phyloP scores from a whole-genome alignment of 2,113 vertebrate species.

The Cacatua alba region DNA sequence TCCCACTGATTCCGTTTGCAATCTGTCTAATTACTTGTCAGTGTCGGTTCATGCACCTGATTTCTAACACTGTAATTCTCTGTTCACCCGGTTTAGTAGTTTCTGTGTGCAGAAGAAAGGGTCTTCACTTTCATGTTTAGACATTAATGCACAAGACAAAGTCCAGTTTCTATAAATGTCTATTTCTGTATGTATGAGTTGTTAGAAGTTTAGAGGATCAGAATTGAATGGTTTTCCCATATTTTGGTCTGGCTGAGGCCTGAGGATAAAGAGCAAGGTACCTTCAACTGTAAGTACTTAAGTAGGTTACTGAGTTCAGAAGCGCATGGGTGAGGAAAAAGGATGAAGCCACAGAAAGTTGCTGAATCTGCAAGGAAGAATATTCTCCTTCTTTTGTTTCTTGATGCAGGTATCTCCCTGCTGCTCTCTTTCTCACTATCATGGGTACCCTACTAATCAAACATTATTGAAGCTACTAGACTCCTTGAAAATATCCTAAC shows the following conservation, averaged over 20 bases:
- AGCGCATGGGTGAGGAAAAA: not conserved
- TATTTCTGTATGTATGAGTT: not conserved
- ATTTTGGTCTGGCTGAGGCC: not conserved
- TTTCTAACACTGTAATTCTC: not conserved
- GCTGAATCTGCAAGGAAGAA: not conserved
- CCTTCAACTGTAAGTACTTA: not conserved
- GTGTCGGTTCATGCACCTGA: not conserved
- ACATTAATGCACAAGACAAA: not conserved
- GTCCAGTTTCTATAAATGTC: not conserved
- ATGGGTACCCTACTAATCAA: not conserved
- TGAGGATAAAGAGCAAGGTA: not conserved
- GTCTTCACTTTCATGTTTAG: not conserved
- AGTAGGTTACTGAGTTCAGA: not conserved
- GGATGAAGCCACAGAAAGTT: not conserved
- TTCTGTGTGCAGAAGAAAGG: not conserved
- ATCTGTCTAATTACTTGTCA: not conserved
- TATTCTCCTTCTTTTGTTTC: not conserved
- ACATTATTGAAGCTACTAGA: not conserved
- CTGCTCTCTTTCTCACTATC: not conserved
- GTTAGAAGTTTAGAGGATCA: not conserved
- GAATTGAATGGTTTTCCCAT: not conserved
- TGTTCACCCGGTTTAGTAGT: not conserved
- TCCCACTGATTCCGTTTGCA: not conserved
- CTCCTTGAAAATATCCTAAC: not conserved
- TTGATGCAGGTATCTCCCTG: not conserved